Conservation (phyloP, 1,140 invertebrate genomes). For the Harlomillsia oculata region DNA sequence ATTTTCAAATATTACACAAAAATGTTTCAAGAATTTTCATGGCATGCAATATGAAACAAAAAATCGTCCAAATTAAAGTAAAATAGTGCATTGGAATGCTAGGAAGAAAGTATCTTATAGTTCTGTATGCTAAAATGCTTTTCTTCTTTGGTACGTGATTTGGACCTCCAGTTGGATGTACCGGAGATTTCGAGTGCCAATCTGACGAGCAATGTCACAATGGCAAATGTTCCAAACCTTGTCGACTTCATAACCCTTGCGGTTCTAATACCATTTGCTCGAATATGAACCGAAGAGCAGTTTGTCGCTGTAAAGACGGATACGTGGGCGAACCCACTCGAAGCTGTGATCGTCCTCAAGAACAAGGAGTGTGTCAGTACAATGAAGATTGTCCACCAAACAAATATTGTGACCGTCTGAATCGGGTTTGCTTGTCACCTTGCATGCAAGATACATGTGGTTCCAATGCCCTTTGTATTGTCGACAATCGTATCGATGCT, state of each 20-base stretch:
- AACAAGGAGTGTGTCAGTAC: conserved; percentile 61
- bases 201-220: conserved; percentile 47
- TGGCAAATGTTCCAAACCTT: conserved; percentile 48
- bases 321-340: conserved; percentile 17
- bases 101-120: too few relatives aligned
- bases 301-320: conserved; percentile 52
- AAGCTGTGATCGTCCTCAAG: conserved; percentile 11
- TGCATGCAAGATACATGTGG: conserved; percentile 56
- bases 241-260: conserved; percentile 46
- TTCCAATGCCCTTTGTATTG: conserved; percentile 40
- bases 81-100: too few relatives aligned
- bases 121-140: too few relatives aligned
- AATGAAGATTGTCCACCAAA: conserved; percentile 78
- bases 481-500: conserved; percentile 64
- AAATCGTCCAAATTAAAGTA: too few relatives aligned
- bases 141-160: background rate
- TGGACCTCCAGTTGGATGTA: conserved; percentile 37
- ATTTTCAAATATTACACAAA: too few relatives aligned
- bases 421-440: conserved; percentile 70
- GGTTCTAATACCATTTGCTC: conserved; percentile 53
- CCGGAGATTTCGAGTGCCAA: conserved; percentile 43
- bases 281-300: conserved; percentile 52
- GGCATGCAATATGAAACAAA: too few relatives aligned
- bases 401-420: conserved; percentile 67
- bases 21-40: too few relatives aligned